Conservation (phyloP, 1,140 invertebrate genomes). For the Saxidomus purpurata region DNA sequence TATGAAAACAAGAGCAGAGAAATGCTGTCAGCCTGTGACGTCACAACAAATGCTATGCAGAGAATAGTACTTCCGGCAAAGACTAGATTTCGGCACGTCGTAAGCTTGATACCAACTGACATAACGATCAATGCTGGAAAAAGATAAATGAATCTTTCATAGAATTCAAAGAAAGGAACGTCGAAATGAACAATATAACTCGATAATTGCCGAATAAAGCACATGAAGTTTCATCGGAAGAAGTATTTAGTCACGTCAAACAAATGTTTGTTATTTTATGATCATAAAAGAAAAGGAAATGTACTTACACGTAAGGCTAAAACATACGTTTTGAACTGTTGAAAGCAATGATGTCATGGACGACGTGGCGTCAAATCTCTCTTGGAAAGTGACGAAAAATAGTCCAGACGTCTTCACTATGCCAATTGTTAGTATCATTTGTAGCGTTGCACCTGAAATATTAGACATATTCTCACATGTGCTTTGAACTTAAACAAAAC, state of each 20-base stretch:
- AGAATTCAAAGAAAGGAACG: neutral
- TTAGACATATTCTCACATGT: too few relatives aligned
- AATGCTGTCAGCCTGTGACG: neutral
- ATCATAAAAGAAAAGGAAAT: neutral
- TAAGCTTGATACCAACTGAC: conserved; percentile 27
- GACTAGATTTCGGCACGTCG: conserved; percentile 13
- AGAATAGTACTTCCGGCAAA: neutral
- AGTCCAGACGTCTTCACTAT: conserved; percentile 31
- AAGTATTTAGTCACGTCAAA: neutral
- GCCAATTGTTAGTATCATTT: conserved; percentile 21
- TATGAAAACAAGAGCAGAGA: conserved; percentile 36
- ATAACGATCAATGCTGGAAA: conserved; percentile 44
- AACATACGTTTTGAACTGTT: conserved; percentile 23
- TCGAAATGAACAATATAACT: neutral
- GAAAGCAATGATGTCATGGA: conserved; percentile 51
- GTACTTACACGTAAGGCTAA: conserved; percentile 23
- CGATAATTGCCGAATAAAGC: neutral
- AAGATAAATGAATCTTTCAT: neutral
- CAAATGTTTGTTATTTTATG: neutral
- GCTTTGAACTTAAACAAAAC: too few relatives aligned
- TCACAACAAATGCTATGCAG: conserved; percentile 38
- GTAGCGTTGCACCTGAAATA: neutral
- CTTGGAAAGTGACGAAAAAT: conserved; percentile 34
- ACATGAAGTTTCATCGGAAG: neutral
- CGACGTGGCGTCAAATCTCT: conserved; percentile 34